These are phyloP conservation scores for Athripsodes cinereus DNA, from an alignment of 2,888 invertebrate genomes.

Conservation along the genomic window DNA sequence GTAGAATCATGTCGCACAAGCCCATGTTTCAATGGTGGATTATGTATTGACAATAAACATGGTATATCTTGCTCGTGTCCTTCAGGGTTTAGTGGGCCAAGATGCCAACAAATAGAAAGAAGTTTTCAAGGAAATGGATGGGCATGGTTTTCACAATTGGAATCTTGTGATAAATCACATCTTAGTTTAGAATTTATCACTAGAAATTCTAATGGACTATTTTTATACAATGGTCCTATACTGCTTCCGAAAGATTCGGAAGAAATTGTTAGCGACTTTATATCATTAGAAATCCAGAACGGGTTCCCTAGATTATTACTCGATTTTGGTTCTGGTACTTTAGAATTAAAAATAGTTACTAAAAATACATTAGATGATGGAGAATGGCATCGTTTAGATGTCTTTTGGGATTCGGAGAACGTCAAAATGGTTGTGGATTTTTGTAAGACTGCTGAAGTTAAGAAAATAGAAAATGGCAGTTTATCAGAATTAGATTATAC, in stretches of 20 bases:
- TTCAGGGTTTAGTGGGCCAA: constrained; percentile 86
- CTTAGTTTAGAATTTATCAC: constrained; percentile 95
- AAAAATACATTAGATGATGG: constrained; percentile 88
- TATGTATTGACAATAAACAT: constrained; percentile 86
- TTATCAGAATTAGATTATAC: constrained; percentile 83
- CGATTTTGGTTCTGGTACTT: constrained; percentile 91
- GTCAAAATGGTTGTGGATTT: constrained; percentile 90
- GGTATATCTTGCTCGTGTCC: constrained; percentile 89
- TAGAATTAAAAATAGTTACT: constrained; percentile 78
- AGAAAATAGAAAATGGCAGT: constrained; percentile 84
- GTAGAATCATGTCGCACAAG: constrained; percentile 83
- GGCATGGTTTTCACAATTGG: constrained; percentile 97
- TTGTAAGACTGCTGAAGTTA: constrained; percentile 83
- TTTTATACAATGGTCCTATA: constrained; percentile 95
- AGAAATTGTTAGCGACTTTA: constrained; percentile 85
- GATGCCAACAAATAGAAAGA: constrained; percentile 94
- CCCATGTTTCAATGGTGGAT: constrained; percentile 93
- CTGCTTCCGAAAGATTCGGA: constrained; percentile 89
- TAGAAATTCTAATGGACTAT: constrained; percentile 79
- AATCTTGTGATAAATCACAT: constrained; percentile 94
- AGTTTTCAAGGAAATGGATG: constrained; percentile 93
- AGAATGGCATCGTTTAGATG: constrained; percentile 94
- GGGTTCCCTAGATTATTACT: constrained; percentile 86
- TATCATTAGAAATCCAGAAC: constrained; percentile 86
- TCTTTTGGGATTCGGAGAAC: constrained; percentile 92